A percentile compares a stretch with the other conserved stretches of the same genome.
Evolutionary conservation across 1,140 invertebrate genomes (phyloP).

Genomic region (Aphelinus certus): DNA sequence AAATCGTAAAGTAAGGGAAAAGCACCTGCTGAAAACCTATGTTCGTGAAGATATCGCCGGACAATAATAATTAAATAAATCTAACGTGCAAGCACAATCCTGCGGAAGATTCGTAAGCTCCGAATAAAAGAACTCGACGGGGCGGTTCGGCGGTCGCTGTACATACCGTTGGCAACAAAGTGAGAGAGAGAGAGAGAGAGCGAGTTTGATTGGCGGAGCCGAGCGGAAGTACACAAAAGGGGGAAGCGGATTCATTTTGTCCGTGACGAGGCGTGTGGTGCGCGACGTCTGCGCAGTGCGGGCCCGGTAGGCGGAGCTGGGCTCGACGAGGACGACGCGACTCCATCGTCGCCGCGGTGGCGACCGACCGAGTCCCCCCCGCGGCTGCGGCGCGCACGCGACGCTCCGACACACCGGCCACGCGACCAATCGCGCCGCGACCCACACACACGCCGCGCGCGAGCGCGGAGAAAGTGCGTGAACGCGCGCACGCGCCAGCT

Average conservation of each 20-base stretch:
- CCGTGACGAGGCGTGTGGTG: slow-evolving; percentile 4
- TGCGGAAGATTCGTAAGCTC: too few relatives aligned
- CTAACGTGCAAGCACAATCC: too few relatives aligned
- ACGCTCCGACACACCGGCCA: slow-evolving; percentile 12
- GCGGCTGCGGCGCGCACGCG: slow-evolving; percentile 1
- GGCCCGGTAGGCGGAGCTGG: background rate
- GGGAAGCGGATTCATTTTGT: background rate
- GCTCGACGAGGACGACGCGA: background rate
- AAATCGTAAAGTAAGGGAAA: too few relatives aligned
- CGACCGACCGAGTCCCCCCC: background rate
- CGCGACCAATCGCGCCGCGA: slow-evolving; percentile 17
- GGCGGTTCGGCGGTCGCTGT: too few relatives aligned
- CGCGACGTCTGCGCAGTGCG: background rate
- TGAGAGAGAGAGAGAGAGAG: too few relatives aligned
- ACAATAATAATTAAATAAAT: too few relatives aligned
- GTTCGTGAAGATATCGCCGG: too few relatives aligned
- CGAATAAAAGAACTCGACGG: too few relatives aligned
- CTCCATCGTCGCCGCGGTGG: slow-evolving; percentile 17
- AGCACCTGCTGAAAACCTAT: too few relatives aligned
- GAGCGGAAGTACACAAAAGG: too few relatives aligned
- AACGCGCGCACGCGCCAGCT: background rate
- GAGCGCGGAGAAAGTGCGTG: slow-evolving; percentile 9
- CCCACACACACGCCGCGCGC: background rate
- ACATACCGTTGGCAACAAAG: too few relatives aligned
- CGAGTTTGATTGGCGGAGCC: slow-evolving; percentile 26